A percentile compares a stretch with the other conserved stretches of the same genome.
Evolutionary conservation across 1,140 invertebrate genomes (phyloP).

Genomic region (Drosophila saltans): DNA sequence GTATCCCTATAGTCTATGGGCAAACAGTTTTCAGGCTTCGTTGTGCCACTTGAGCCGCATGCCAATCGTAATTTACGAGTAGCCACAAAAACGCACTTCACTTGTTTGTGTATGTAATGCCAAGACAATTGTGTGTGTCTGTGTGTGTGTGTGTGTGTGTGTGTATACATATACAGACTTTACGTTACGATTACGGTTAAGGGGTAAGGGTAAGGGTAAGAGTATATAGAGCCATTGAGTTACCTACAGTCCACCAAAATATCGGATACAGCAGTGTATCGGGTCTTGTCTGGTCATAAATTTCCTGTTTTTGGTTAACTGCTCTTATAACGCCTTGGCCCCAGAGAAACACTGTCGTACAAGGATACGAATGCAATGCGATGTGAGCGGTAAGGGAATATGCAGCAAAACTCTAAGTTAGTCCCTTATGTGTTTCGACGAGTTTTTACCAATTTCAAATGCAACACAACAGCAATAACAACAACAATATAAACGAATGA

Average conservation of each 20-base stretch:
- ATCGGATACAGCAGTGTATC: slow-evolving; percentile 19
- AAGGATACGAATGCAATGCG: too few species aligned
- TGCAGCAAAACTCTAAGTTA: slow-evolving; percentile 5
- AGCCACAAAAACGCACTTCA: slow-evolving; percentile 17
- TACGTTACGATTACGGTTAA: slow-evolving; percentile 2
- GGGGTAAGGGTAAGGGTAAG: too few species aligned
- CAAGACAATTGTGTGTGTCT: slow-evolving; percentile 42
- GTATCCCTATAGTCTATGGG: slow-evolving; percentile 8
- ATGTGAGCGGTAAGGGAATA: too few species aligned
- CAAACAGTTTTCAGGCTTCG: slow-evolving; percentile 24
- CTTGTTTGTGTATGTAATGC: slow-evolving; percentile 23
- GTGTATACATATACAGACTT: neutral
- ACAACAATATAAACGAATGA: neutral
- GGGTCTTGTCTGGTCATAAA: slow-evolving; percentile 43
- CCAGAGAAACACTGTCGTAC: slow-evolving; percentile 1
- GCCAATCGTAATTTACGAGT: slow-evolving; percentile 59
- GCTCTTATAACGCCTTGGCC: slow-evolving; percentile 29
- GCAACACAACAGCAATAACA: neutral
- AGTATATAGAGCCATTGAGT: neutral
- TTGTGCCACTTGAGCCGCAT: slow-evolving; percentile 51
- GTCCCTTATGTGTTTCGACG: slow-evolving; percentile 21
- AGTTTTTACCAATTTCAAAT: slow-evolving; percentile 7
- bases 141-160: slow-evolving; percentile 9
- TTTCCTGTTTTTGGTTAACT: slow-evolving; percentile 55
- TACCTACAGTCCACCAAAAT: slow-evolving; percentile 16